Evolutionary conservation across 2,797 vertebrate genomes (phyloP), one percentile per base, ranked within the genome.

Genomic region (Spinibarbus caldwelli): DNA sequence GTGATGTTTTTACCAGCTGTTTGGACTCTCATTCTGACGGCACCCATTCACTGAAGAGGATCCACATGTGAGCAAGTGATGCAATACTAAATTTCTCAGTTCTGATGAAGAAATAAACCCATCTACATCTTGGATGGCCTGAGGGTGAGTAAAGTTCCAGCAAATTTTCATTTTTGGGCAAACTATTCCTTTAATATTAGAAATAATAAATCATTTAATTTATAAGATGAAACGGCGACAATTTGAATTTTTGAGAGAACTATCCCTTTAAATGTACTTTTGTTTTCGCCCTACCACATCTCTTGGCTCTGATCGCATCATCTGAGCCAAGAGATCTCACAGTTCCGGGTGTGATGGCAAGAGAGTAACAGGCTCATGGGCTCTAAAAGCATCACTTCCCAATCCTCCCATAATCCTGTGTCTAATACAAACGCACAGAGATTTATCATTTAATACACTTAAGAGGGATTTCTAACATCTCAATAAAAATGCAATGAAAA

Each of bases 371-470:
- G 89, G 90, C 88, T 93, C 90, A 87, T 82, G 89, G 87, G 91
- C 91, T 93, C 93, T 92, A 92, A 94, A 94, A 92, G 93, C 95
- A 93, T 93, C 93, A 91, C 92, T 92, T 93, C 88, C 62, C 93
- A 95, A 95, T 93, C 94, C 93, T 88, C 91, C 54, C 52, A 93
- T 95, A 94, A 95, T 94, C 94, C 92, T 90, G 67, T 80, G 90
- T 87, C 91, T 93, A 88, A 89, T 92, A 91, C 90, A 91, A 94
- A 94, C 85, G 92, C 91, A 92, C 88, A 68, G 80, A 88, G 91
- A 92, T 94, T 95, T 94, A 87, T 90, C 90, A 91, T 94, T 93
- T 93, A 94, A 95, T 95, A 95, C 92, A 95, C 93, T 94, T 93
- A 94, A 93, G 85, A 91, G 7, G 79, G 90, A 94, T 91, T 90